These are phyloP conservation scores for Pemphredon lugubris DNA, from an alignment of 2,888 invertebrate species.

Conservation along the genomic window DNA sequence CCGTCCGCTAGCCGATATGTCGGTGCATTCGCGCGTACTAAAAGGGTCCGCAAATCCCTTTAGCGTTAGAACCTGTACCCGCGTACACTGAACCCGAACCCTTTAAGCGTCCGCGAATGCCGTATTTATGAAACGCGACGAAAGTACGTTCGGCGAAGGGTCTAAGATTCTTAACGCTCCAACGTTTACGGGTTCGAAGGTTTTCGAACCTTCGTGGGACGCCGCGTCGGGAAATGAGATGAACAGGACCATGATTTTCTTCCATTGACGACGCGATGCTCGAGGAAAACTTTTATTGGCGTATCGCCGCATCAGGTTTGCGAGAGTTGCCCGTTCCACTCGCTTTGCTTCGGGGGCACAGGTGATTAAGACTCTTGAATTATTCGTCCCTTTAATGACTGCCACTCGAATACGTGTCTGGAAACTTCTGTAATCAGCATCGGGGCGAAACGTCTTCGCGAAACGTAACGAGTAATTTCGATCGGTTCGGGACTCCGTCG, in stretches of 20 bases:
- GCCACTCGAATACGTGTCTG: constrained; percentile 5
- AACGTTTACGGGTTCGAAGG: too few relatives aligned
- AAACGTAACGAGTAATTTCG: not conserved
- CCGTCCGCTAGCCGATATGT: not conserved
- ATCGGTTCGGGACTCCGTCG: not conserved
- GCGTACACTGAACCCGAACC: too few relatives aligned
- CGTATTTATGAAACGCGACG: not conserved
- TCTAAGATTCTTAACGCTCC: too few relatives aligned
- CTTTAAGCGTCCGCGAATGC: not conserved
- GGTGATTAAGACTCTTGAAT: constrained; percentile 21
- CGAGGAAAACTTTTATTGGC: constrained; percentile 15
- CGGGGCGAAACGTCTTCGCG: not conserved
- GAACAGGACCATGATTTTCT: too few relatives aligned
- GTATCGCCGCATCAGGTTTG: constrained; percentile 1
- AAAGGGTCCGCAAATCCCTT: not conserved
- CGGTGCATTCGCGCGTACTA: not conserved
- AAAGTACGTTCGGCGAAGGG: not conserved
- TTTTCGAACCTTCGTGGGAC: too few relatives aligned
- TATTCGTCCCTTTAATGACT: constrained; percentile 25
- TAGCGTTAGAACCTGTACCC: too few relatives aligned
- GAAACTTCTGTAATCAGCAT: not conserved
- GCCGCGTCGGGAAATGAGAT: too few relatives aligned
- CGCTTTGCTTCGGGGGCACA: not conserved
- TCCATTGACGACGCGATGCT: too few relatives aligned
- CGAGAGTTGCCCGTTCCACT: not conserved